Evolutionary conservation across 2,797 vertebrate genomes (phyloP).

Genomic region (Tenualosa ilisha): DNA sequence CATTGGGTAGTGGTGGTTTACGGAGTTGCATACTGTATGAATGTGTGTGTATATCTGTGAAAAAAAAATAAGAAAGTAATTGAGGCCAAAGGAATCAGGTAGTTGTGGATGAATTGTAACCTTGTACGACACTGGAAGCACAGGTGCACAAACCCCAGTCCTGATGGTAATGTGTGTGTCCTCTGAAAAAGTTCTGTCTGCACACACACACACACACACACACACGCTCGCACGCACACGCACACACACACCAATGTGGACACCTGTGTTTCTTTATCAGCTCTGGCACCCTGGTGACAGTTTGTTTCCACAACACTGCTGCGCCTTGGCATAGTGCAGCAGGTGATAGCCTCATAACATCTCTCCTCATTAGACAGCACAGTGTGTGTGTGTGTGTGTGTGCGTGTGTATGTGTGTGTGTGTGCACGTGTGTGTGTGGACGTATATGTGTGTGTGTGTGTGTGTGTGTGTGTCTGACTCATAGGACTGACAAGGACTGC

Average conservation of each 20-base stretch:
- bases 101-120: not conserved
- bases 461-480: not conserved
- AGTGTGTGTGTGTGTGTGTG: not conserved
- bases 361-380: not conserved
- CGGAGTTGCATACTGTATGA: not conserved
- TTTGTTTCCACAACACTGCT: not conserved
- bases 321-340: not conserved
- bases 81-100: not conserved
- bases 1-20: not conserved
- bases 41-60: not conserved
- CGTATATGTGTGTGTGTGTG: not conserved
- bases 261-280: conserved; percentile 5
- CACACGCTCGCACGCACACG: not conserved
- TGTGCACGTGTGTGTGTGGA: not conserved
- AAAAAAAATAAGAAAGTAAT: not conserved
- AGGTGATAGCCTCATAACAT: not conserved
- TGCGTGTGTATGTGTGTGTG: not conserved
- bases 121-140: not conserved
- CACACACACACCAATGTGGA: not conserved
- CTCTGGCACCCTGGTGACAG: conserved; percentile 2
- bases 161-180: not conserved
- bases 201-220: conserved; percentile 4
- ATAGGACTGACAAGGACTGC: not conserved
- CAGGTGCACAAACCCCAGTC: not conserved
- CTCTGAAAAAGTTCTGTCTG: not conserved